Conservation (phyloP, 1,140 invertebrate genomes). For the Tachypleus tridentatus region DNA sequence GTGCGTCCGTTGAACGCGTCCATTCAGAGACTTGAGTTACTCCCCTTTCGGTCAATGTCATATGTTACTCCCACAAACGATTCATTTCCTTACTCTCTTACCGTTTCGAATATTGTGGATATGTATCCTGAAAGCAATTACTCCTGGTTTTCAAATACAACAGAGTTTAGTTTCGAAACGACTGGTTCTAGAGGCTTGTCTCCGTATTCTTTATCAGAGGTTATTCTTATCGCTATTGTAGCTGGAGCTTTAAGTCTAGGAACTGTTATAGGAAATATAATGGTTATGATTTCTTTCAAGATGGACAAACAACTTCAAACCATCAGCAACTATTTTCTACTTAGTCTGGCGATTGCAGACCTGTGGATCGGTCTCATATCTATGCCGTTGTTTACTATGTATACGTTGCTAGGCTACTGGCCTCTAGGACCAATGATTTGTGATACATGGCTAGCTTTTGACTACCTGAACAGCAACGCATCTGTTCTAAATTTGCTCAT, state of each 20-base stretch:
- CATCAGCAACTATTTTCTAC: constrained; percentile 45
- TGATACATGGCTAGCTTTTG: constrained; percentile 37
- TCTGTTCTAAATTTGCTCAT: constrained; percentile 36
- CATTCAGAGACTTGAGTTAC: too few species aligned
- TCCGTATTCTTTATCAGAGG: constrained; percentile 16
- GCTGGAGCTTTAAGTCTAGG: constrained; percentile 24
- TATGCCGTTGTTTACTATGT: constrained; percentile 28
- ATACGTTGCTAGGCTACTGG: constrained; percentile 28
- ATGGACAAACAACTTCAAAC: constrained; percentile 44
- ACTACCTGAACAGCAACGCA: constrained; percentile 38
- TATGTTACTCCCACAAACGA: too few species aligned
- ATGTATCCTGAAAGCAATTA: too few species aligned
- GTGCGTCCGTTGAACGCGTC: too few species aligned
- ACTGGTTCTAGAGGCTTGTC: not conserved
- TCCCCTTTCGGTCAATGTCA: too few species aligned
- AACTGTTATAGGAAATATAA: constrained; percentile 39
- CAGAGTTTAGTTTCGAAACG: too few species aligned
- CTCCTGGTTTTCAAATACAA: too few species aligned
- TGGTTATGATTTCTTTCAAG: constrained; percentile 43
- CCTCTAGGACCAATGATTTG: constrained; percentile 34
- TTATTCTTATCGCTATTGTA: constrained; percentile 18
- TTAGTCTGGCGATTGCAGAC: constrained; percentile 36
- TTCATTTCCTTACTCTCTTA: too few species aligned
- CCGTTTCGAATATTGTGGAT: too few species aligned
- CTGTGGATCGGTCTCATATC: constrained; percentile 33